These are phyloP conservation scores for Trissolcus basalis DNA, from an alignment of 1,140 invertebrate genomes.

Conservation along the genomic window DNA sequence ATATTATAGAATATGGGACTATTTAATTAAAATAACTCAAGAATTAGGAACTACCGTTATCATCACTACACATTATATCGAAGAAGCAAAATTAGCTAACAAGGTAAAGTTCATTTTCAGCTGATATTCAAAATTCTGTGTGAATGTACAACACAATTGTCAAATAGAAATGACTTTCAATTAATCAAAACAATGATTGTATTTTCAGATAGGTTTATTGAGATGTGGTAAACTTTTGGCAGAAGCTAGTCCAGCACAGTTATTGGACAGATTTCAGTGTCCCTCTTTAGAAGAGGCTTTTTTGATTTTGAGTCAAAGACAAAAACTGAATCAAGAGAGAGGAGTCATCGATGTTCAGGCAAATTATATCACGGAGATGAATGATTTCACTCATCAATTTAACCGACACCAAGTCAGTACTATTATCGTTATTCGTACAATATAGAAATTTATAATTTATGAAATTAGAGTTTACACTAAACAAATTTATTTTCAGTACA, in stretches of 20 bases:
- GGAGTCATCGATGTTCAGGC: slow-evolving; percentile 20
- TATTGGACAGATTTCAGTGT: slow-evolving; percentile 80
- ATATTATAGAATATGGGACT: slow-evolving; percentile 89
- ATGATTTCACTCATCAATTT: slow-evolving; percentile 70
- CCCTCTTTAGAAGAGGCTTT: slow-evolving; percentile 85
- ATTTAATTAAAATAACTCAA: slow-evolving; percentile 84
- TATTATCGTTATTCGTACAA: too few species aligned
- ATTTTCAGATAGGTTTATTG: slow-evolving; percentile 89
- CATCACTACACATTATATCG: slow-evolving; percentile 97
- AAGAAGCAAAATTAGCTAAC: slow-evolving; percentile 90
- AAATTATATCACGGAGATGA: slow-evolving; percentile 56
- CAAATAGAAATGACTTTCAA: not conserved
- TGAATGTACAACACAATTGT: too few species aligned
- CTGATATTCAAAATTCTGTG: not conserved
- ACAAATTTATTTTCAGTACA: slow-evolving; percentile 35
- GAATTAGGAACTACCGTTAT: slow-evolving; percentile 84
- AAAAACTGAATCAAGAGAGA: slow-evolving; percentile 72
- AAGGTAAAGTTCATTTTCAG: slow-evolving; percentile 78
- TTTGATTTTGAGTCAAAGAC: slow-evolving; percentile 81
- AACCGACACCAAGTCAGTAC: slow-evolving; percentile 73
- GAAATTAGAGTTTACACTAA: too few species aligned
- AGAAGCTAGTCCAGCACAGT: slow-evolving; percentile 85
- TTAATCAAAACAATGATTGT: slow-evolving; percentile 8
- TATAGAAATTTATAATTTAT: too few species aligned
- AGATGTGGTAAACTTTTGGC: slow-evolving; percentile 89